phyloP scores from a whole-genome alignment of 2,113 vertebrate genomes.

The Sigmodon hispidus region DNA sequence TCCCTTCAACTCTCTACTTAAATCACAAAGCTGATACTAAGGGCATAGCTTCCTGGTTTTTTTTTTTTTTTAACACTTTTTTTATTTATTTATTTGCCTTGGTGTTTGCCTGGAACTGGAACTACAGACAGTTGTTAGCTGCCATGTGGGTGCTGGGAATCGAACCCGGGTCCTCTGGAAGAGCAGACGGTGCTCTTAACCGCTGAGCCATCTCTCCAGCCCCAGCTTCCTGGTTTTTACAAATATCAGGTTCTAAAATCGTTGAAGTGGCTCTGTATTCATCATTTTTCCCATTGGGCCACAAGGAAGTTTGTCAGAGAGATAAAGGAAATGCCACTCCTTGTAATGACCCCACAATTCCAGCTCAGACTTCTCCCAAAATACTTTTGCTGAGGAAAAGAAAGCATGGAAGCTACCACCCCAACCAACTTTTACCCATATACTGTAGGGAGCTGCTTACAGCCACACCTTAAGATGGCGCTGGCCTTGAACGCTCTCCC shows the following conservation, averaged over 20 bases:
- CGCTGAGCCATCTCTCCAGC: too few relatives aligned
- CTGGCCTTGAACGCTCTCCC: too few relatives aligned
- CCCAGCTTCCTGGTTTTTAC: neutral
- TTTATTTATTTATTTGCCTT: too few relatives aligned
- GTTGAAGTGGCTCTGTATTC: neutral
- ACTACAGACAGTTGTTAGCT: too few relatives aligned
- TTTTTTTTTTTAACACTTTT: too few relatives aligned
- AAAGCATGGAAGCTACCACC: neutral
- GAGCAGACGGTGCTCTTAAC: too few relatives aligned
- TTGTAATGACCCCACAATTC: neutral
- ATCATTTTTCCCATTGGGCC: neutral
- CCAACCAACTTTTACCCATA: neutral
- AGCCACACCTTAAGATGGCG: too few relatives aligned
- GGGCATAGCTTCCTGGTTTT: neutral
- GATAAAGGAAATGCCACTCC: neutral
- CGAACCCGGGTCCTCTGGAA: too few relatives aligned
- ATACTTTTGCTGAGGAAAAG: neutral
- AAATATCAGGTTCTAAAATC: neutral
- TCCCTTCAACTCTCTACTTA: neutral
- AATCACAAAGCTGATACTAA: neutral
- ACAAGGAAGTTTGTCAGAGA: neutral
- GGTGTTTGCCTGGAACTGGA: too few relatives aligned
- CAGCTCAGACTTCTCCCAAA: neutral
- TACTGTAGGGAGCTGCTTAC: too few relatives aligned
- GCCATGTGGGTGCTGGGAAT: too few relatives aligned